Conservation (phyloP, 2,113 vertebrate species). For the Campylomormyrus numenius region DNA sequence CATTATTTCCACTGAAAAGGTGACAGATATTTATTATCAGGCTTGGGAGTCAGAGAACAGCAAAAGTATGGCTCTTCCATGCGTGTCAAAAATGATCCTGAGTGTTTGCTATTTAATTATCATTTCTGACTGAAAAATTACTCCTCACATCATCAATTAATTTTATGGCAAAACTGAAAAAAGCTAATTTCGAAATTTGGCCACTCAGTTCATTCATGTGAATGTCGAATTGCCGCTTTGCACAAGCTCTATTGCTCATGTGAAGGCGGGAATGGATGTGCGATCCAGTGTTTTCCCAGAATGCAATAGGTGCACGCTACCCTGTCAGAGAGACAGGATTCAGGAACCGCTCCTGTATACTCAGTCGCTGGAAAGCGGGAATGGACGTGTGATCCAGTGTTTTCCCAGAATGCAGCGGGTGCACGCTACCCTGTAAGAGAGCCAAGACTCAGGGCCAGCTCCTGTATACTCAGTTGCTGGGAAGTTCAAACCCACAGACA, state of each 20-base stretch:
- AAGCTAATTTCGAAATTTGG: background rate
- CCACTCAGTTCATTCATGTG: background rate
- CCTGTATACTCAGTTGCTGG: background rate
- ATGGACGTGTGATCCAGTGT: background rate
- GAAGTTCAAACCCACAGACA: background rate
- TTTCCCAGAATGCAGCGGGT: background rate
- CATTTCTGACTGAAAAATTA: background rate
- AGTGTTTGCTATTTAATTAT: background rate
- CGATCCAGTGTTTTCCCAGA: background rate
- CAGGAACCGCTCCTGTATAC: background rate
- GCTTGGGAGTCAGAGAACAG: background rate
- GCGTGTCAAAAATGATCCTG: background rate
- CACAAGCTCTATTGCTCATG: conserved; percentile 56
- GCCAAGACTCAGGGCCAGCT: background rate
- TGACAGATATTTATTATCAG: background rate
- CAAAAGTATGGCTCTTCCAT: background rate
- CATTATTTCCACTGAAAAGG: background rate
- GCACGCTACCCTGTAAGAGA: background rate
- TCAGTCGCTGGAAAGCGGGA: conserved; percentile 22
- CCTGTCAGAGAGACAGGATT: background rate
- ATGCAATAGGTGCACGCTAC: background rate
- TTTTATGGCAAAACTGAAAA: background rate
- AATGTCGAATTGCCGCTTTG: conserved; percentile 34
- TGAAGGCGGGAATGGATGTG: conserved; percentile 26
- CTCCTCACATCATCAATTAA: background rate